phyloP scores from a whole-genome alignment of 2,113 vertebrate genomes.

The Chaetodon trifascialis region DNA sequence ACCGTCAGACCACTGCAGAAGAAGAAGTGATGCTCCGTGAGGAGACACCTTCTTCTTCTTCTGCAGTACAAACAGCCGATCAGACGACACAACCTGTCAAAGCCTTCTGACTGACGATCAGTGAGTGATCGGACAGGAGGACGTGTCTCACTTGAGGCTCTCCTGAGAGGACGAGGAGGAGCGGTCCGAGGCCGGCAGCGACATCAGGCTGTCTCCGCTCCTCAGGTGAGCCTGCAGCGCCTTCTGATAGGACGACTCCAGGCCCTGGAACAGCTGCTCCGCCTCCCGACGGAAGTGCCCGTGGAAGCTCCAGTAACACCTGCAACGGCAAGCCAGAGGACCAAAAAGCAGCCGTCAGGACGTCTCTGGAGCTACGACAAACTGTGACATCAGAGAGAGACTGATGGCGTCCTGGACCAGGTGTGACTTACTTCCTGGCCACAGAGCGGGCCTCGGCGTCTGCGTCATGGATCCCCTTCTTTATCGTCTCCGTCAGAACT shows the following conservation, averaged over 20 bases:
- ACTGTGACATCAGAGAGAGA: too few species aligned
- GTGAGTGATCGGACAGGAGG: not conserved
- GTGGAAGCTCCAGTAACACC: constrained; percentile 93
- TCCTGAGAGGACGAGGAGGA: constrained; percentile 97
- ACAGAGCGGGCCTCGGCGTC: constrained; percentile 95
- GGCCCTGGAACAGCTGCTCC: constrained; percentile 91
- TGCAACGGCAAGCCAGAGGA: constrained; percentile 65
- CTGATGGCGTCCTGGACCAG: too few species aligned
- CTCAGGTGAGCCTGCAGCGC: constrained; percentile 93
- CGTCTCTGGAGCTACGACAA: too few species aligned
- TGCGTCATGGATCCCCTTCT: constrained; percentile 96
- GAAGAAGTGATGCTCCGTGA: too few species aligned
- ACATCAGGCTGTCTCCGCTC: constrained; percentile 90
- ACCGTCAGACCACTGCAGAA: too few species aligned
- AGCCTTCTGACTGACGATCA: too few species aligned
- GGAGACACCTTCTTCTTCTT: too few species aligned
- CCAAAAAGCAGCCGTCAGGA: not conserved
- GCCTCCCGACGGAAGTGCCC: constrained; percentile 93
- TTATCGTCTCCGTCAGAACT: constrained; percentile 93
- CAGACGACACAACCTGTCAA: too few species aligned
- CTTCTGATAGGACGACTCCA: constrained; percentile 94
- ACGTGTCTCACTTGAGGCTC: constrained; percentile 92
- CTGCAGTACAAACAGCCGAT: too few species aligned
- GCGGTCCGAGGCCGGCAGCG: constrained; percentile 93
- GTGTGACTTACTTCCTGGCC: constrained; percentile 90